A percentile compares a stretch with the other conserved stretches of the same genome.
Evolutionary conservation across 2,113 vertebrate species (phyloP).

Genomic region (Pelmatolapia mariae): DNA sequence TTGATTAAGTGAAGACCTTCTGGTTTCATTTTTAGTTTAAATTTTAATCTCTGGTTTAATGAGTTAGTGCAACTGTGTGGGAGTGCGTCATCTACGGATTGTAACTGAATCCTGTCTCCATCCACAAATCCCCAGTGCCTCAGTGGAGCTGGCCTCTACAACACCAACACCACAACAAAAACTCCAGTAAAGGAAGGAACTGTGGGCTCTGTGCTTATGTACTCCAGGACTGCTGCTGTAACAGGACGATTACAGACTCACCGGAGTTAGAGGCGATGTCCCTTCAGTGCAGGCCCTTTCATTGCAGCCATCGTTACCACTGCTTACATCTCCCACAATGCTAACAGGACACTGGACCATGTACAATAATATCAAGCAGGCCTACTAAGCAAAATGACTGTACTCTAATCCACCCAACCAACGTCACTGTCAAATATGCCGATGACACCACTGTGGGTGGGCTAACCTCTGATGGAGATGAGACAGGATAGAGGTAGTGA

Average conservation of each 20-base stretch:
- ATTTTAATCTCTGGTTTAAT: background rate
- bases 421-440: background rate
- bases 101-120: background rate
- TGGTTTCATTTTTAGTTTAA: background rate
- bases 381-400: background rate
- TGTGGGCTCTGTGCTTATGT: background rate
- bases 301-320: background rate
- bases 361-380: background rate
- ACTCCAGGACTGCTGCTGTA: background rate
- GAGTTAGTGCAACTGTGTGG: background rate
- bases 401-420: background rate
- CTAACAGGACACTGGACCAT: background rate
- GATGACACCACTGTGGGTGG: background rate
- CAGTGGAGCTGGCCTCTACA: background rate
- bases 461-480: background rate
- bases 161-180: background rate
- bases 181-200: background rate
- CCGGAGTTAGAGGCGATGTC: background rate
- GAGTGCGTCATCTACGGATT: background rate
- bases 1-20: background rate
- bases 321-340: background rate
- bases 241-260: background rate
- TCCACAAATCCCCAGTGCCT: rapidly evolving
- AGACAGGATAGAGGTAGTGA: background rate
- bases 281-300: background rate